phyloP scores from a whole-genome alignment of 2,113 vertebrate species.

The Felis chaus region DNA sequence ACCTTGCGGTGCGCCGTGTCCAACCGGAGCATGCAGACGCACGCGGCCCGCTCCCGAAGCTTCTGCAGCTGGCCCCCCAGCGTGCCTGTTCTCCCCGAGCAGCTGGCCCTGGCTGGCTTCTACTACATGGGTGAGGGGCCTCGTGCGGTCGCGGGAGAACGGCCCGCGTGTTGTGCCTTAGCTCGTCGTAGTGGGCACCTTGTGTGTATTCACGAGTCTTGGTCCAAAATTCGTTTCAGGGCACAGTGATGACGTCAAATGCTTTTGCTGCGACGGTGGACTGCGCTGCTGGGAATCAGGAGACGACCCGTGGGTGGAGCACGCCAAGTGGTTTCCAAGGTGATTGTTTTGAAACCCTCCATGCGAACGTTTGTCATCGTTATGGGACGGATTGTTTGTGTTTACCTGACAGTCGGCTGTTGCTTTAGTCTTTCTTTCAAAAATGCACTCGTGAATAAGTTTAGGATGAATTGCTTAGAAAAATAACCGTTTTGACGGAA shows the following conservation, averaged over 20 bases:
- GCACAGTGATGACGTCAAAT: slow-evolving; percentile 97
- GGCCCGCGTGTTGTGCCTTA: not conserved
- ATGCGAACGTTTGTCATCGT: not conserved
- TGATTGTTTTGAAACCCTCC: slow-evolving; percentile 23
- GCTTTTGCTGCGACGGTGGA: slow-evolving; percentile 98
- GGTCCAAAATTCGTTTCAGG: slow-evolving; percentile 82
- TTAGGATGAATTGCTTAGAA: not conserved
- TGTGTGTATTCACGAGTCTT: not conserved
- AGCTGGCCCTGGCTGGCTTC: slow-evolving; percentile 95
- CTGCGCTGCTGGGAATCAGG: slow-evolving; percentile 98
- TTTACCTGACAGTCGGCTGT: not conserved
- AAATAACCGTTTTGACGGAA: not conserved
- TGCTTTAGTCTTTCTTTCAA: slow-evolving; percentile 27
- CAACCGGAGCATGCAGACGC: slow-evolving; percentile 93
- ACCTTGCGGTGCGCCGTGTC: slow-evolving; percentile 86
- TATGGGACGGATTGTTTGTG: not conserved
- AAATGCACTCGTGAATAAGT: not conserved
- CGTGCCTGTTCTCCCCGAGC: slow-evolving; percentile 92
- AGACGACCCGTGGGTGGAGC: slow-evolving; percentile 98
- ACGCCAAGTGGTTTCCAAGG: slow-evolving; percentile 99
- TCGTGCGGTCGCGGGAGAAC: no score
- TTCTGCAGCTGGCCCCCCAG: slow-evolving; percentile 94
- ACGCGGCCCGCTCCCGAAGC: slow-evolving; percentile 90
- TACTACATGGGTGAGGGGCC: slow-evolving; percentile 93
- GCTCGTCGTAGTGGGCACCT: not conserved